These are phyloP conservation scores for Astyanax mexicanus DNA, from an alignment of 2,797 vertebrate genomes.

Conservation along the genomic window DNA sequence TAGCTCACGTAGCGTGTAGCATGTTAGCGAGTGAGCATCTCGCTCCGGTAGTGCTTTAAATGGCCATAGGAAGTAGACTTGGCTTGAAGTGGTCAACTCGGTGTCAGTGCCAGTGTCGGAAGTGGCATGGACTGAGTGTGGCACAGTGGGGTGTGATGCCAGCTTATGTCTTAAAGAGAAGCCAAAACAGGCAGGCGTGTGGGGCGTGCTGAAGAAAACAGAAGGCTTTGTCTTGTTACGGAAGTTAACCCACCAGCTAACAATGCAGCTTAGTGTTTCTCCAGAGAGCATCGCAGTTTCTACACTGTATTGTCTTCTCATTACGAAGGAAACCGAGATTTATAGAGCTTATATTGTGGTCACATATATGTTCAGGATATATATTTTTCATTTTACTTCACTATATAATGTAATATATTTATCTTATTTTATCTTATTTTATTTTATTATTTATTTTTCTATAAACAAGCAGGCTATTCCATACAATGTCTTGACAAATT, in stretches of 20 bases:
- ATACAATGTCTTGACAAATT: too few species aligned
- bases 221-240: constrained; percentile 51
- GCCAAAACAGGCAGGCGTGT: constrained; percentile 69
- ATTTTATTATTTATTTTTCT: too few species aligned
- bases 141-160: constrained; percentile 75
- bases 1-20: constrained; percentile 31
- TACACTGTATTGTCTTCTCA: neutral
- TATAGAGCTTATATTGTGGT: neutral
- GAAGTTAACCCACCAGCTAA: constrained; percentile 42
- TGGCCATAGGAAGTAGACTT: constrained; percentile 71
- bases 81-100: constrained; percentile 66
- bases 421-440: too few species aligned
- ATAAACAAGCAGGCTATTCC: too few species aligned
- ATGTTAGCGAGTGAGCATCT: constrained; percentile 42
- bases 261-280: constrained; percentile 18
- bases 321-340: too few species aligned
- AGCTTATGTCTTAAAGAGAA: constrained; percentile 81
- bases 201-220: constrained; percentile 66
- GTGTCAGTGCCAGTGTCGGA: constrained; percentile 76
- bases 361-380: neutral
- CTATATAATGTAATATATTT: too few species aligned
- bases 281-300: neutral
- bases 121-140: constrained; percentile 77
- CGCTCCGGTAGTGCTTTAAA: constrained; percentile 58
- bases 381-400: too few species aligned